Base-by-base conservation (phyloP, 1,140 invertebrate species). In the Agrypnia vestita region DNA sequence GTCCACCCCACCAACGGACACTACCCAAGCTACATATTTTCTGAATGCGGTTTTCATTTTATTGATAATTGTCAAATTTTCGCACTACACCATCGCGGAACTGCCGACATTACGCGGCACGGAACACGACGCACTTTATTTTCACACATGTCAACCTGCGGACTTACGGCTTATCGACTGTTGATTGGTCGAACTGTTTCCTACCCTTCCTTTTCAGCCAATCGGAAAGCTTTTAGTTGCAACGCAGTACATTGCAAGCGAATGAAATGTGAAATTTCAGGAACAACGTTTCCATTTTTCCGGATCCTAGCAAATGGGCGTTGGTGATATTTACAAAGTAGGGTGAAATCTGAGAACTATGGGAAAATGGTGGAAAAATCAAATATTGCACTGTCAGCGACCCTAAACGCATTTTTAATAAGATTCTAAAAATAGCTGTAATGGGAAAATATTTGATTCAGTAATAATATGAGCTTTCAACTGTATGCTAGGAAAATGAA, bases 161-260 rank as follows among this genome's bases (percentile, higher is more conserved):
- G 25, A 64, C 21, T 0, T 4, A 25, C 7, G 15, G 3, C 43
- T 44, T 74, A 21, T 43, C 25, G 15, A 43, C 4, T 12, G 21
- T 9, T 74, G 35, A 74, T 74, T 74, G 71, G 71, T 43, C 15
- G 53, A 44, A 12, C n/a, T 74, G 35, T 74, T 74, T 74, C 46
- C 71, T 43, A 74, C 51, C 51, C 71, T 10, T 74, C 21, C 4
- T 10, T 74, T 17, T 74, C 4, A 35, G 13, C 71, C 71, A 74
- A 74, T 74, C 25, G 43, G 53, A 74, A 56, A 25, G 49, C 71
- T 25, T 56, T 4, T 44, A 10, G 6, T 10, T 56, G 53, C 43
- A 56, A 59, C 51, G 25, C 53, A 56, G 35, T 47, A 44, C 15
- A 13, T 35, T 44, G 10, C 53, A 35, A 53, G 21, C 71, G 51